phyloP scores from a whole-genome alignment of 1,140 invertebrate genomes.

The Artemia franciscana region DNA sequence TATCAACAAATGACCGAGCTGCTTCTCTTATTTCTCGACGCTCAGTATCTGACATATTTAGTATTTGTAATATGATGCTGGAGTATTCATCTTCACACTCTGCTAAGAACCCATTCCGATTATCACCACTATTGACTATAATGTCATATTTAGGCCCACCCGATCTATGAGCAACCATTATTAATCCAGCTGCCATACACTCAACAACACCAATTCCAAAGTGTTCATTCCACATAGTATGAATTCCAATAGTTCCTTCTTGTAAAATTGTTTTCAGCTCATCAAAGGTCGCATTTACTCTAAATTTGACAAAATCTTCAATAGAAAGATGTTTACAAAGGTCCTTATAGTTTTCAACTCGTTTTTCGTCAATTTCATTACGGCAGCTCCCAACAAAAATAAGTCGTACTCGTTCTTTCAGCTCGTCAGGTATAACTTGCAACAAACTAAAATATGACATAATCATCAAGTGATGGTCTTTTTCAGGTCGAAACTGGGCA shows the following conservation, averaged over 20 bases:
- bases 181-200: constrained; percentile 87
- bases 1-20: constrained; percentile 44
- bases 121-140: constrained; percentile 36
- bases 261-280: constrained; percentile 51
- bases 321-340: constrained; percentile 56
- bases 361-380: constrained; percentile 50
- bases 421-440: constrained; percentile 30
- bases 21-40: constrained; percentile 37
- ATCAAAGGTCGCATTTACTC: constrained; percentile 56
- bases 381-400: constrained; percentile 77
- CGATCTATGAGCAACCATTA: constrained; percentile 79
- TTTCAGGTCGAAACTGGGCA: constrained; percentile 90
- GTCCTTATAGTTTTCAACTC: constrained; percentile 61
- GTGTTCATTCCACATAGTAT: constrained; percentile 99
- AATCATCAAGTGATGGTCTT: constrained; percentile 83
- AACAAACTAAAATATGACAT: constrained; percentile 56
- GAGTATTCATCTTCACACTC: constrained; percentile 55
- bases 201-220: constrained; percentile 98
- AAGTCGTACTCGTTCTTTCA: constrained; percentile 42
- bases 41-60: constrained; percentile 35
- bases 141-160: constrained; percentile 87
- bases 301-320: constrained; percentile 65
- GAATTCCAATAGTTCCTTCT: constrained; percentile 53
- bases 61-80: constrained; percentile 40
- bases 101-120: constrained; percentile 56